phyloP scores from a whole-genome alignment of 2,797 vertebrate genomes.

The Macroramphosus scolopax region DNA sequence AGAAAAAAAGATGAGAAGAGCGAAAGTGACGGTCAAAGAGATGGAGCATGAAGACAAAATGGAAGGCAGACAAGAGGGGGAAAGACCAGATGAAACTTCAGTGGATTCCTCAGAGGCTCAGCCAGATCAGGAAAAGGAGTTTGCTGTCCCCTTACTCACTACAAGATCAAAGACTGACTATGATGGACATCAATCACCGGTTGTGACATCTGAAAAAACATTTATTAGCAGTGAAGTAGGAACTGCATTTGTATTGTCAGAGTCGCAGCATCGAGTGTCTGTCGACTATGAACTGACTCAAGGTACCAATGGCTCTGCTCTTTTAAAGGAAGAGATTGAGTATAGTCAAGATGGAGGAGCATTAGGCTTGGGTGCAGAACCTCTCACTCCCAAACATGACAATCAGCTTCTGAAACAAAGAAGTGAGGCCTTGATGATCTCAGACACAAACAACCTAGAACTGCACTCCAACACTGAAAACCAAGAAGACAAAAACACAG shows the following conservation, averaged over 20 bases:
- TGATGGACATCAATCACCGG: constrained; percentile 6
- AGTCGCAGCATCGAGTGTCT: constrained; percentile 2
- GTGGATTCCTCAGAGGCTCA: constrained; percentile 8
- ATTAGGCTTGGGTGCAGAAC: constrained; percentile 33
- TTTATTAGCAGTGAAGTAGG: neutral
- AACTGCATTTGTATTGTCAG: neutral
- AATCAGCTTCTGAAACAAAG: constrained; percentile 59
- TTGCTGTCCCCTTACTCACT: neutral
- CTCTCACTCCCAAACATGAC: constrained; percentile 45
- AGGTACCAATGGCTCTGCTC: constrained; percentile 23
- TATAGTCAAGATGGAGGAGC: constrained; percentile 12
- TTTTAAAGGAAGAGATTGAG: constrained; percentile 14
- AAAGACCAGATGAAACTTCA: neutral
- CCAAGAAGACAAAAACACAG: no score
- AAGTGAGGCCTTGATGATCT: constrained; percentile 12
- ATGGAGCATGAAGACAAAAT: neutral
- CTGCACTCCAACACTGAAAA: constrained; percentile 3
- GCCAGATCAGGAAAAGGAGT: constrained; percentile 12
- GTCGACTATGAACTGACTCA: constrained; percentile 14
- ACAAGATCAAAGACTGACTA: constrained; percentile 5
- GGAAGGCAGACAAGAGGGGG: neutral
- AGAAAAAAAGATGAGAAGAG: constrained; percentile 8
- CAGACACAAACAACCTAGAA: neutral
- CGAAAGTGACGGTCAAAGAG: constrained; percentile 1
- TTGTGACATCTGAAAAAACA: constrained; percentile 10